Evolutionary conservation across 1,140 invertebrate species (phyloP).

Genomic region (Limonius californicus): DNA sequence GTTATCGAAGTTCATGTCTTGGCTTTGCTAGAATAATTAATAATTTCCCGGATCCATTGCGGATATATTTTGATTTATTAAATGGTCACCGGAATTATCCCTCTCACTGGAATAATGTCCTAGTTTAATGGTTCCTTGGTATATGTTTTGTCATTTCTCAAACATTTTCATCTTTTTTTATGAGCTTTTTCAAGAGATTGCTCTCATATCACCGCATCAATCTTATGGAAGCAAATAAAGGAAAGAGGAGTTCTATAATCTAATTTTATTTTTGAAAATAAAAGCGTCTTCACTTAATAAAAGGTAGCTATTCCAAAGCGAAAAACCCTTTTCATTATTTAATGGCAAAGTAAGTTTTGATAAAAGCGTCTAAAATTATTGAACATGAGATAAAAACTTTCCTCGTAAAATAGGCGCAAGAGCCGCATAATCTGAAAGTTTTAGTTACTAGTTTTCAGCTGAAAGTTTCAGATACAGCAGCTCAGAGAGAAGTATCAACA

Average conservation of each 20-base stretch:
- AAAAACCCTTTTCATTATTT: too few relatives aligned
- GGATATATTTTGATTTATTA: too few relatives aligned
- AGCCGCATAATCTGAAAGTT: neutral
- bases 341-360: too few relatives aligned
- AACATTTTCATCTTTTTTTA: too few relatives aligned
- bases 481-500: constrained; percentile 2
- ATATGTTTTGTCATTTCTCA: too few relatives aligned
- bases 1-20: neutral
- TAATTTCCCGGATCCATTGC: neutral
- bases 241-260: too few relatives aligned
- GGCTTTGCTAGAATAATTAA: neutral
- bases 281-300: too few relatives aligned
- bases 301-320: too few relatives aligned
- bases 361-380: neutral
- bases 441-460: neutral
- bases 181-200: too few relatives aligned
- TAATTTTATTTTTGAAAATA: too few relatives aligned
- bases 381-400: constrained; percentile 8
- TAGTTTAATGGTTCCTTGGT: neutral
- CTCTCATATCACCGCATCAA: too few relatives aligned
- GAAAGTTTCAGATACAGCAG: neutral
- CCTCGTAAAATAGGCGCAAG: neutral
- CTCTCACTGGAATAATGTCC: neutral
- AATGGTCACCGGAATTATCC: neutral
- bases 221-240: too few relatives aligned